These are phyloP conservation scores for Leuciscus idus DNA, from an alignment of 2,113 vertebrate species.

Conservation along the genomic window DNA sequence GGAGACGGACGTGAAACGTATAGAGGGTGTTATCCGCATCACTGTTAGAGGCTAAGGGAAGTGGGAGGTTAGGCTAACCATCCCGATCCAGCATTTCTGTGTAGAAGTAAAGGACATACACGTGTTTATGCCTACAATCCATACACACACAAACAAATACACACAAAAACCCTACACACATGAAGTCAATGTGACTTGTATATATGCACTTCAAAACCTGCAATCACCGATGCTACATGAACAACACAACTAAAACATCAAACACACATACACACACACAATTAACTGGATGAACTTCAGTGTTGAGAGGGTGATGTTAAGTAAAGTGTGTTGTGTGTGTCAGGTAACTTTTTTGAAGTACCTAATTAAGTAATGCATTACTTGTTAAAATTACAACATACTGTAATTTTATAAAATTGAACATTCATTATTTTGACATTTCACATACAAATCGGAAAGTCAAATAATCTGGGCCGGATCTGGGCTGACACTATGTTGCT, in stretches of 20 bases:
- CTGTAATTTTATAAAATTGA: too few relatives aligned
- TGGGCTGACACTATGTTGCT: too few relatives aligned
- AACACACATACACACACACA: too few relatives aligned
- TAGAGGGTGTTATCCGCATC: constrained; percentile 73
- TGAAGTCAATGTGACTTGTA: neutral
- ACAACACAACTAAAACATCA: neutral
- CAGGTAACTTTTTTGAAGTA: neutral
- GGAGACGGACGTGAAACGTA: constrained; percentile 78
- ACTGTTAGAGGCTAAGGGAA: constrained; percentile 11
- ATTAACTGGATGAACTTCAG: neutral
- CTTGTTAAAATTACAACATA: too few relatives aligned
- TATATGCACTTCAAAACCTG: neutral
- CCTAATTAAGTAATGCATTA: neutral
- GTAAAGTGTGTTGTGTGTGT: neutral
- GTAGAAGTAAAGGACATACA: constrained; percentile 62
- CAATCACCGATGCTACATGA: too few relatives aligned
- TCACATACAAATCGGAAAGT: neutral
- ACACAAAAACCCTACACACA: neutral
- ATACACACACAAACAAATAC: neutral
- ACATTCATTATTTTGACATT: neutral
- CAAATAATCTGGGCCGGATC: too few relatives aligned
- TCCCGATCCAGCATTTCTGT: constrained; percentile 15
- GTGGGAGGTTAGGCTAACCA: constrained; percentile 13
- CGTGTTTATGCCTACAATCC: constrained; percentile 53
- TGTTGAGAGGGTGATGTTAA: neutral